Percentiles rank a stretch among this genome's conserved stretches.
phyloP scores from a whole-genome alignment of 2,113 vertebrate genomes.

The Muntiacus muntjak region DNA sequence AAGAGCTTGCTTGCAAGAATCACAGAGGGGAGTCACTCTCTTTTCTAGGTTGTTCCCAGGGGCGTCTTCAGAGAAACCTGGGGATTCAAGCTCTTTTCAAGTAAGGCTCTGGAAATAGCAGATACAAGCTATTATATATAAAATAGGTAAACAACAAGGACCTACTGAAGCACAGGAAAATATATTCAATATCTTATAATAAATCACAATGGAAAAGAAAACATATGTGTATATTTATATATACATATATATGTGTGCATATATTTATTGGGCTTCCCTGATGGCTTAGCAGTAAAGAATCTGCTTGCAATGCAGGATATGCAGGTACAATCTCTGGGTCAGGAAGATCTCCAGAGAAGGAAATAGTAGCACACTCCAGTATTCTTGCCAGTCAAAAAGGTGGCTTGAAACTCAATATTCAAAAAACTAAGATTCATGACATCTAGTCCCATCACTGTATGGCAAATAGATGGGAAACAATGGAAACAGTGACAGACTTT shows the following conservation, averaged over 20 bases:
- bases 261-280: not conserved
- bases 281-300: not conserved
- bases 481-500: not conserved
- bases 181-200: not conserved
- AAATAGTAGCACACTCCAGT: not conserved
- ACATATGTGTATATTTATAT: not conserved
- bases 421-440: not conserved
- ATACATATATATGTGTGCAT: not conserved
- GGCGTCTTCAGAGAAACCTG: not conserved
- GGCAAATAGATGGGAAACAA: not conserved
- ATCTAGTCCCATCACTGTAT: not conserved
- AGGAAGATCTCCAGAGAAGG: not conserved
- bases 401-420: not conserved
- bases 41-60: not conserved
- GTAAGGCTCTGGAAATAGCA: not conserved
- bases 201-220: not conserved
- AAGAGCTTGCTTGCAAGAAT: not conserved
- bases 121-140: not conserved
- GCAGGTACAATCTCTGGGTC: not conserved
- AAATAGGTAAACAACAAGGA: not conserved
- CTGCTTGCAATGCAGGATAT: not conserved
- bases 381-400: not conserved
- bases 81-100: too few species aligned
- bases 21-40: fast-evolving
- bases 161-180: not conserved